Evolutionary conservation across 2,888 invertebrate species (phyloP).

Genomic region (Chamaedrilus cognettii): DNA sequence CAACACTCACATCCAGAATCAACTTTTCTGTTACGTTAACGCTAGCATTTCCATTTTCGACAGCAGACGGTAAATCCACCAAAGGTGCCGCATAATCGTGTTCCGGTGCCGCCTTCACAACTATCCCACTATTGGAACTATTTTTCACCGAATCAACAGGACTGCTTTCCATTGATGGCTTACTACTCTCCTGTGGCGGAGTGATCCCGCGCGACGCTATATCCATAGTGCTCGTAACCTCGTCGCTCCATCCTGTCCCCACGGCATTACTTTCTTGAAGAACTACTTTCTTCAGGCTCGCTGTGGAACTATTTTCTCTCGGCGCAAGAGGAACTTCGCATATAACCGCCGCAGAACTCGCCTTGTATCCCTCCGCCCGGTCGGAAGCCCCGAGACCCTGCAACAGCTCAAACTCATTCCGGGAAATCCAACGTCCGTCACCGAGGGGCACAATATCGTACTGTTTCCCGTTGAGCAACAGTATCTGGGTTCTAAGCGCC

Average conservation of each 20-base stretch:
- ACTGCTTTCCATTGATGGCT: too few relatives aligned
- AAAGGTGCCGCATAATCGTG: too few relatives aligned
- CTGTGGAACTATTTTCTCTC: too few relatives aligned
- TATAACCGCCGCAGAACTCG: too few relatives aligned
- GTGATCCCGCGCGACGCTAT: neutral
- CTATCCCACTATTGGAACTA: too few relatives aligned
- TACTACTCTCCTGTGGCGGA: neutral
- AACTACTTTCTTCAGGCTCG: neutral
- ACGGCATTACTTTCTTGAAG: neutral
- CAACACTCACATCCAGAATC: too few relatives aligned
- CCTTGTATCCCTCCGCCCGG: neutral
- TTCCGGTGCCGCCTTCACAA: too few relatives aligned
- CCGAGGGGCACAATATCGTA: conserved; percentile 41
- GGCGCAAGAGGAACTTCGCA: too few relatives aligned
- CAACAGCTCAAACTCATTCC: conserved; percentile 38
- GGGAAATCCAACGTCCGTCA: conserved; percentile 37
- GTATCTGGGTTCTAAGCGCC: conserved; percentile 29
- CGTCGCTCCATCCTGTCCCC: neutral
- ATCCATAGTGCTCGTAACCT: conserved; percentile 8
- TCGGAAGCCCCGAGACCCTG: conserved; percentile 21
- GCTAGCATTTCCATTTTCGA: too few relatives aligned
- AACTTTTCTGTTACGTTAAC: too few relatives aligned
- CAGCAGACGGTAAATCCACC: too few relatives aligned
- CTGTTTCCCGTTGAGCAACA: conserved; percentile 40
- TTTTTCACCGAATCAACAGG: too few relatives aligned